Evolutionary conservation across 2,797 vertebrate species (phyloP).

Genomic region (Alfaro cultratus): DNA sequence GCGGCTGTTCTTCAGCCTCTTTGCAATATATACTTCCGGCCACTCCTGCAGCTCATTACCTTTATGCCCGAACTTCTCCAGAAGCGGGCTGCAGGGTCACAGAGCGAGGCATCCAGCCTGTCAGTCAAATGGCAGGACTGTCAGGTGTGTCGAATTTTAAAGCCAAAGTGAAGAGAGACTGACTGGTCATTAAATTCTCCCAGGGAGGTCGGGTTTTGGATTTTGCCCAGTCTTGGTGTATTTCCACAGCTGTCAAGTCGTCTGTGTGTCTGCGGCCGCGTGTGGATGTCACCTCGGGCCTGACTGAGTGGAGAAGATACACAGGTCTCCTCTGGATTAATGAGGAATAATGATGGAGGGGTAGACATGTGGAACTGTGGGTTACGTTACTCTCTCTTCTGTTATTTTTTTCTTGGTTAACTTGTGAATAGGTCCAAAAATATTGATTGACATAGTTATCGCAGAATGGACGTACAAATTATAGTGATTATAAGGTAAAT

Average conservation of each 20-base stretch:
- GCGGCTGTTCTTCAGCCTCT: conserved; percentile 50
- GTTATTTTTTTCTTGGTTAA: conserved; percentile 8
- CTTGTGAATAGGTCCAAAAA: background rate
- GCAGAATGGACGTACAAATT: background rate
- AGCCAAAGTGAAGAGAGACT: conserved; percentile 46
- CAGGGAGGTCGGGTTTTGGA: conserved; percentile 59
- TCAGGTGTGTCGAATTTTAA: conserved; percentile 62
- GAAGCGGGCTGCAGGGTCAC: conserved; percentile 67
- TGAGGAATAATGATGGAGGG: conserved; percentile 46
- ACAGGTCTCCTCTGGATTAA: conserved; percentile 58
- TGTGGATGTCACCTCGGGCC: conserved; percentile 68
- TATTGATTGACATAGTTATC: background rate
- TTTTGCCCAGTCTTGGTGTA: conserved; percentile 57
- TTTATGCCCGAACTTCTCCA: conserved; percentile 56
- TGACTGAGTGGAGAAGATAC: conserved; percentile 38
- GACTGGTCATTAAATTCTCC: conserved; percentile 75
- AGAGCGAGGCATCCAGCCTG: conserved; percentile 78
- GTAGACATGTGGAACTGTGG: conserved; percentile 18
- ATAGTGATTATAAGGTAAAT: background rate
- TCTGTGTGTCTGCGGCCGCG: conserved; percentile 52
- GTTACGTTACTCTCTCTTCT: background rate
- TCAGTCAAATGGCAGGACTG: conserved; percentile 75
- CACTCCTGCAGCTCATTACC: conserved; percentile 60
- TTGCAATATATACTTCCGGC: conserved; percentile 55
- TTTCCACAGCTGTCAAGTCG: conserved; percentile 74